phyloP scores from a whole-genome alignment of 1,140 invertebrate species.

The Tetramorium alpestre region DNA sequence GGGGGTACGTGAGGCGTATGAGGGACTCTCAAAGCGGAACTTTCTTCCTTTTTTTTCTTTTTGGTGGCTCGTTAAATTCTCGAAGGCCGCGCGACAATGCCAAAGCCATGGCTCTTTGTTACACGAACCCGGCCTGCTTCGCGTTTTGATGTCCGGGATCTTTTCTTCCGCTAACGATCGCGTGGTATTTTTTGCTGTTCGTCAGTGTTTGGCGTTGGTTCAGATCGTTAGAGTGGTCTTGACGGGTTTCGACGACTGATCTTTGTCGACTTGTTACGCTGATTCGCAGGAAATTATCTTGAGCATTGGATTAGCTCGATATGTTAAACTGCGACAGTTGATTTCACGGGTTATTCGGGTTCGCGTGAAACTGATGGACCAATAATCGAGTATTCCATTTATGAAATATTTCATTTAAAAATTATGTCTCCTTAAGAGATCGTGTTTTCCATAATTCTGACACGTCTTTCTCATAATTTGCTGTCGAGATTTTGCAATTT shows the following conservation, averaged over 20 bases:
- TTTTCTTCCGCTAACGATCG: conserved; percentile 46
- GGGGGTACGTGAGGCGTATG: neutral
- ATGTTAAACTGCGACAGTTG: neutral
- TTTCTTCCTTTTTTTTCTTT: neutral
- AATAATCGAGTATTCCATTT: neutral
- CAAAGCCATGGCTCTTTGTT: conserved; percentile 45
- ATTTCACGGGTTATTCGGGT: conserved; percentile 18
- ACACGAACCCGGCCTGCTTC: conserved; percentile 32
- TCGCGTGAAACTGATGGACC: conserved; percentile 22
- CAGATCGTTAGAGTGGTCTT: conserved; percentile 36
- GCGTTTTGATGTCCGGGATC: conserved; percentile 28
- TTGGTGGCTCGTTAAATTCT: conserved; percentile 22
- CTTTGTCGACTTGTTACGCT: conserved; percentile 1
- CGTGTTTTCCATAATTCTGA: conserved; percentile 7
- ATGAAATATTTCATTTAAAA: neutral
- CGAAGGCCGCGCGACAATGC: conserved; percentile 38
- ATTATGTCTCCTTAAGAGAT: neutral
- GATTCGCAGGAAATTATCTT: neutral
- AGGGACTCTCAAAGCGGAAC: neutral
- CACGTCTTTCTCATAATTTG: conserved; percentile 10
- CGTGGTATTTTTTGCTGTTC: neutral
- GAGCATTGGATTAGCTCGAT: neutral
- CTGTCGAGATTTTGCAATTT: conserved; percentile 30
- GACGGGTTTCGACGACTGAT: conserved; percentile 20
- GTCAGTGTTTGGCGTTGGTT: neutral